A percentile compares a stretch with the other conserved stretches of the same genome.
These are phyloP conservation scores for Pocota personata DNA, from an alignment of 2,888 invertebrate species.

Conservation along the genomic window DNA sequence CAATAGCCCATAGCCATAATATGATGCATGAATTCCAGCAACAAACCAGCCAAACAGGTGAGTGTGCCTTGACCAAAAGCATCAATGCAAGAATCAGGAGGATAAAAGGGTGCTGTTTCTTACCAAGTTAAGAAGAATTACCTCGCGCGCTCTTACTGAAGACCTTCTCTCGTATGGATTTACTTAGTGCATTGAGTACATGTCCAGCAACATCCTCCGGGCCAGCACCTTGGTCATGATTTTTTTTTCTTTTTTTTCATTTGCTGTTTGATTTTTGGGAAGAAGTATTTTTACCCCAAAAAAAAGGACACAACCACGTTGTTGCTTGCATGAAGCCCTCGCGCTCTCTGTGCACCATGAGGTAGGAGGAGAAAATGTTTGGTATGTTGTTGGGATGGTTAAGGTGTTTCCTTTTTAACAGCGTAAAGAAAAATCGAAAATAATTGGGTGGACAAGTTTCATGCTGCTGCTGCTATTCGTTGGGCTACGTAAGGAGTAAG, in stretches of 20 bases:
- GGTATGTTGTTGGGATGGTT: slow-evolving; percentile 33
- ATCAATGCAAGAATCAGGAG: slow-evolving; percentile 52
- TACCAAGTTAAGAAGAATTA: slow-evolving; percentile 46
- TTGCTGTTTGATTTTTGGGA: slow-evolving; percentile 47
- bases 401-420: slow-evolving; percentile 52
- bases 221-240: slow-evolving; percentile 47
- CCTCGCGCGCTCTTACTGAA: slow-evolving; percentile 47
- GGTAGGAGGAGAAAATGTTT: slow-evolving; percentile 60
- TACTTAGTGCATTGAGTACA: slow-evolving; percentile 40
- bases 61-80: slow-evolving; percentile 51
- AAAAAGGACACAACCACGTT: slow-evolving; percentile 61
- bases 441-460: slow-evolving; percentile 73
- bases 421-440: slow-evolving; percentile 72
- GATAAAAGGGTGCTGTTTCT: slow-evolving; percentile 31
- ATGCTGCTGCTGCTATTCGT: slow-evolving; percentile 29
- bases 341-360: neutral
- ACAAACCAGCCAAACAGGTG: slow-evolving; percentile 71
- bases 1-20: slow-evolving; percentile 58
- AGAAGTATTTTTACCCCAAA: slow-evolving; percentile 53
- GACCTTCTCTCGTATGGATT: slow-evolving; percentile 41
- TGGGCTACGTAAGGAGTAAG: slow-evolving; percentile 65
- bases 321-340: slow-evolving; percentile 36
- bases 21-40: slow-evolving; percentile 72
- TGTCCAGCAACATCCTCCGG: slow-evolving; percentile 18
- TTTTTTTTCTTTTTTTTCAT: slow-evolving; percentile 34